phyloP scores from a whole-genome alignment of 2,113 vertebrate genomes.

The crab-eating macaque (Macaca fascicularis) region T2T-MFA8v1.1 NC_088391.1:62802001-62802500 shows the following conservation, averaged over 20 bases:
- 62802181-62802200: constrained; percentile 8
- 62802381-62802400: background rate
- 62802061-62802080: too few species aligned
- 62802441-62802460: background rate
- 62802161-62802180: background rate
- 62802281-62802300: background rate
- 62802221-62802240: background rate
- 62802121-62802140: background rate
- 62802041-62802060: too few species aligned
- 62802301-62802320: background rate
- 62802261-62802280: background rate
- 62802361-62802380: background rate
- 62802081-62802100: too few species aligned
- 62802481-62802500: constrained; percentile 1
- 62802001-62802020: too few species aligned
- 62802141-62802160: background rate
- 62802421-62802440: background rate
- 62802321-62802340: background rate
- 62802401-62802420: background rate
- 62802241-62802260: background rate
- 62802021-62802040: too few species aligned
- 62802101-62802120: background rate
- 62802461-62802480: constrained; percentile 32
- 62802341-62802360: background rate
- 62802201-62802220: background rate